Conservation (phyloP, 2,113 vertebrate species). For the Podarcis muralis region DNA sequence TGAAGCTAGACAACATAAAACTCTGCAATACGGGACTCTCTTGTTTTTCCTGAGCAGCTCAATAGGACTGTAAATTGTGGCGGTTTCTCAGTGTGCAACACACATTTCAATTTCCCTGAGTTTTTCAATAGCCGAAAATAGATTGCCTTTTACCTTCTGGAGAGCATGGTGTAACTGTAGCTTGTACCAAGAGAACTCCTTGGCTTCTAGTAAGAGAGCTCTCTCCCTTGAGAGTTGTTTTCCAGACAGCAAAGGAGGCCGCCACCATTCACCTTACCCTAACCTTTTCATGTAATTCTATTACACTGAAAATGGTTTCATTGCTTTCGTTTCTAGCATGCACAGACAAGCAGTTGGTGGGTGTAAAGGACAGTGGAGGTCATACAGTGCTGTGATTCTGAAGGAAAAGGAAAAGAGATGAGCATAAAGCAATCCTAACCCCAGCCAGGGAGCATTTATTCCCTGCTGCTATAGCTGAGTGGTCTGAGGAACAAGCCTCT, state of each 20-base stretch:
- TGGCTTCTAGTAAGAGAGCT: neutral
- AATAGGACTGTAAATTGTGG: neutral
- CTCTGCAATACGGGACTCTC: neutral
- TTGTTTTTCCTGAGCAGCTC: neutral
- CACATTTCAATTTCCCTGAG: conserved; percentile 18
- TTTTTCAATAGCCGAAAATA: conserved; percentile 8
- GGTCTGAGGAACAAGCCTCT: too few relatives aligned
- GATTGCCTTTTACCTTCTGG: conserved; percentile 24
- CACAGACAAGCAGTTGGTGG: neutral
- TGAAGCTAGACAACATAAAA: neutral
- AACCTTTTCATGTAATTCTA: conserved; percentile 16
- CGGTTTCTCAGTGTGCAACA: conserved; percentile 3
- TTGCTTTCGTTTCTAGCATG: conserved; percentile 1
- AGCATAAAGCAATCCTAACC: neutral
- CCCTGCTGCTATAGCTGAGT: too few relatives aligned
- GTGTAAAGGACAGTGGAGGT: neutral
- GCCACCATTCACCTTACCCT: neutral
- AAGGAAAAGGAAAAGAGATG: neutral
- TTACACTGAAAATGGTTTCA: conserved; percentile 3
- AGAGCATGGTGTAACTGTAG: neutral
- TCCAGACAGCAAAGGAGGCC: neutral
- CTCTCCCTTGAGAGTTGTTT: neutral
- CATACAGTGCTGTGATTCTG: neutral
- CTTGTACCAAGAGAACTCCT: neutral
- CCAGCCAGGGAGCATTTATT: too few relatives aligned